Evolutionary conservation across 2,797 vertebrate genomes (phyloP), one percentile per base, ranked within the genome.

Genomic region (Pseudotriccus pelzelni): DNA sequence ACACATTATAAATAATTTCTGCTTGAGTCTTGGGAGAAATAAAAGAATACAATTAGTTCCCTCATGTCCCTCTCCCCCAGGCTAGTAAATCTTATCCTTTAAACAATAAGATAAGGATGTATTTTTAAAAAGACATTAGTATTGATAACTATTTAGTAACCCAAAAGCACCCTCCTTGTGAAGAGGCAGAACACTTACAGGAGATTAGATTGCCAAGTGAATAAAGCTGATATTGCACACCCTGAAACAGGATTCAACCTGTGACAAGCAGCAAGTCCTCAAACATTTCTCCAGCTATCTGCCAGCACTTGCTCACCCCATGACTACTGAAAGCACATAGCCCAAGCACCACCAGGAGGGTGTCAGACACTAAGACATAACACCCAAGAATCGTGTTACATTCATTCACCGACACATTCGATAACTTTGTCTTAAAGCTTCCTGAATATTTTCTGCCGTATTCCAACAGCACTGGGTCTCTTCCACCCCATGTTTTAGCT

Each of bases 111-210:
- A 92, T 75, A 91, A 82, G 55, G 18, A 47, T 43, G 34, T 14
- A 20, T 6, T 89, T 87, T 94, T 50, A 16, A 93, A 84, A 76
- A 87, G 8, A 67, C 2, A 0, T 56, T 53, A 80, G n/a, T 50
- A 77, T 12, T 87, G 70, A 80, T 83, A 95, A 92, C 89, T 94
- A 89, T 92, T 95, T 94, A 87, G 81, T 28, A 62, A 89, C 49
- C 50, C 49, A 28, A 74, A 77, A 80, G 8, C 60, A 68, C 52
- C 52, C 72, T 83, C 56, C 62, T 52, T 56, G 39, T 53, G 36
- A 82, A 87, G 62, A 90, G 60, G 67, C n/a, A 87, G 60, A 84
- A 74, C 32, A 67, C 34, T 77, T 70, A 36, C 0, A 74, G 68
- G 56, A 82, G 70, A 82, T 94, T 72, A 83, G 37, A 67, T 53